Conservation (phyloP, 2,797 vertebrate species). For the Coreius guichenoti region DNA sequence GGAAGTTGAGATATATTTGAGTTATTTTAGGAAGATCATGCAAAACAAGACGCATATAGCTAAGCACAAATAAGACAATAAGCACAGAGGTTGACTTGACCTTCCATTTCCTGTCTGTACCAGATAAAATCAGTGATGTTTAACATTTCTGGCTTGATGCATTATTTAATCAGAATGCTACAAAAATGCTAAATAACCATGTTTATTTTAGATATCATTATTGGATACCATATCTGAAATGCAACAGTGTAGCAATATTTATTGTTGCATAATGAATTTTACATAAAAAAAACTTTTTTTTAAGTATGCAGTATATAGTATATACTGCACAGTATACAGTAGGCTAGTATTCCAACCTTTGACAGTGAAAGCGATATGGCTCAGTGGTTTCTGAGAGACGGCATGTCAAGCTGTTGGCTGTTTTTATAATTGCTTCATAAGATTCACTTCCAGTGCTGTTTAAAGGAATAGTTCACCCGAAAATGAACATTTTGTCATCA, state of each 20-base stretch:
- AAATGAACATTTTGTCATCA: conserved; percentile 20
- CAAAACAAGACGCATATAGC: neutral
- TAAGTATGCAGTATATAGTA: neutral
- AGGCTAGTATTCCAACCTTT: neutral
- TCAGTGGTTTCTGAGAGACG: conserved; percentile 27
- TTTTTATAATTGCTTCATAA: conserved; percentile 29
- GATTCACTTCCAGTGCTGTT: conserved; percentile 9
- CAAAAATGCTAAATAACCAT: neutral
- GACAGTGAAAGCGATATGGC: neutral
- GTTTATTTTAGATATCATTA: neutral
- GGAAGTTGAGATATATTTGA: neutral
- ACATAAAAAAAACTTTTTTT: neutral
- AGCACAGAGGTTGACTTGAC: neutral
- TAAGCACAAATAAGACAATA: neutral
- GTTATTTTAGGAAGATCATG: conserved; percentile 4
- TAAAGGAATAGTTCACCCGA: neutral
- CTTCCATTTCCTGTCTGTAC: neutral
- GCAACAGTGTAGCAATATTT: neutral
- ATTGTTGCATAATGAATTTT: neutral
- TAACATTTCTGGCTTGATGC: neutral
- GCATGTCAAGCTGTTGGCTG: conserved; percentile 26
- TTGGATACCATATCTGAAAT: neutral
- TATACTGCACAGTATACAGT: neutral
- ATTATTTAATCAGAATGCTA: neutral
- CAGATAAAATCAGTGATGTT: neutral